Evolutionary conservation across 2,797 vertebrate species (phyloP), one percentile per base, ranked within the genome.

Genomic region (Loris lydekkerianus): DNA sequence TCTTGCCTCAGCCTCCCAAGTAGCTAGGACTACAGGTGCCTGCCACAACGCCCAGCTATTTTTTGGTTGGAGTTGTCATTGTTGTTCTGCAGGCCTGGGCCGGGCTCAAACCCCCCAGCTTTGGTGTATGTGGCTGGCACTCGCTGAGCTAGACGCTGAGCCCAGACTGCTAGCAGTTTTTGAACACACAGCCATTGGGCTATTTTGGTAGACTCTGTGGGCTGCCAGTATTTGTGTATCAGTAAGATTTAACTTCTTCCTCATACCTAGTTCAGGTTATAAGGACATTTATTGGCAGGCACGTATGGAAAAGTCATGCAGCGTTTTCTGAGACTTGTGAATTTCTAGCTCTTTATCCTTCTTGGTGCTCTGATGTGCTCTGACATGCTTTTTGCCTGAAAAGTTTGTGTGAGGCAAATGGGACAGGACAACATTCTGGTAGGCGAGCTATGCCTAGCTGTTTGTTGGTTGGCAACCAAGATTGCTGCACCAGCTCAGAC

Each of bases 121-220:
- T 49, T 49, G 46, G 46, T 49, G 46, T 49, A 49, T 49, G 46
- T 49, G 46, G 46, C 46, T 49, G 46, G 46, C 11, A 11, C 46
- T 49, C 13, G 46, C 46, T 13, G 11, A 49, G 46, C 10, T 11
- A 13, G 46, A 49, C 10, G 13, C 46, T 2, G 46, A 49, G 10
- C 10, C 46, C 46, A 49, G 46, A 49, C 46, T 49, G 46, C 11
- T 49, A 49, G 65, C 37, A 17, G 10, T 88, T 90, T 90, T 90
- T 78, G 37, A 89, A 43, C 58, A n/a, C 25, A 18, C 15, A 40
- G 10, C 10, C n/a, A 5, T 84, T 70, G 60, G 31, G 9, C 82
- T 31, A 1, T 91, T 83, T 92, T 81, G 88, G 34, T 93, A 60
- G 91, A 72, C 49, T 37, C 15, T 96, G 46, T 83, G 40, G 34